Evolutionary conservation across 2,113 vertebrate genomes (phyloP), one percentile per base, ranked within the genome.

Genomic region (Nanorana parkeri): DNA sequence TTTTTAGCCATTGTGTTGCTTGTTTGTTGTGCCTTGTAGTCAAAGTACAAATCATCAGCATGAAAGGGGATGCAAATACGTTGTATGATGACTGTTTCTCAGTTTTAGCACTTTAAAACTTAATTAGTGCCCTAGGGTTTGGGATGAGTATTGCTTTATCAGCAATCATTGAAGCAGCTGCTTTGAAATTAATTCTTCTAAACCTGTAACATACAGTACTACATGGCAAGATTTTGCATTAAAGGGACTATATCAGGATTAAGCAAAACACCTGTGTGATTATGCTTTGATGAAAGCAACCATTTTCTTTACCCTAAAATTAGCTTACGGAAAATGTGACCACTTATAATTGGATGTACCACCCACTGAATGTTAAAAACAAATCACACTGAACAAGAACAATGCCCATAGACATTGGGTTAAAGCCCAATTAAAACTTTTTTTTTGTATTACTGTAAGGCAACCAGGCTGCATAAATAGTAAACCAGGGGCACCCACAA

Each of bases 101-200:
- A 55, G 55, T 58, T 61, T 74, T 74, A 60, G 71, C 28, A n/a
- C 71, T 58, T 58, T 58, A 58, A 36, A 60, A 74, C 54, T 60
- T 74, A 74, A 74, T 74, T 74, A 74, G 71, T 56, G 55, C 71
- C 71, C 71, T 29, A 74, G 55, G 71, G 71, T 60, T 74, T 74
- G 36, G 54, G 71, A 74, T 74, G 55, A 74, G 71, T 74, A 74
- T 74, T 74, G 71, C 71, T 74, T 74, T 47, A 58, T 74, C 54
- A 60, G 71, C 71, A 74, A 74, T 60, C 71, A 74, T 36, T 74
- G 54, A 21, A 60, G 71, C 71, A 74, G 71, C 26, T 60, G 54
- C 54, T 58, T 73, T 19, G 71, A 55, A 73, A 58, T 73, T 58
- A 26, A 21, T 26, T 56, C 5, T 20, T 74, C 55, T 36, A 74